Percentiles rank a stretch among this genome's conserved stretches.
phyloP scores from a whole-genome alignment of 1,140 invertebrate genomes.

The Theocolax elegans region DNA sequence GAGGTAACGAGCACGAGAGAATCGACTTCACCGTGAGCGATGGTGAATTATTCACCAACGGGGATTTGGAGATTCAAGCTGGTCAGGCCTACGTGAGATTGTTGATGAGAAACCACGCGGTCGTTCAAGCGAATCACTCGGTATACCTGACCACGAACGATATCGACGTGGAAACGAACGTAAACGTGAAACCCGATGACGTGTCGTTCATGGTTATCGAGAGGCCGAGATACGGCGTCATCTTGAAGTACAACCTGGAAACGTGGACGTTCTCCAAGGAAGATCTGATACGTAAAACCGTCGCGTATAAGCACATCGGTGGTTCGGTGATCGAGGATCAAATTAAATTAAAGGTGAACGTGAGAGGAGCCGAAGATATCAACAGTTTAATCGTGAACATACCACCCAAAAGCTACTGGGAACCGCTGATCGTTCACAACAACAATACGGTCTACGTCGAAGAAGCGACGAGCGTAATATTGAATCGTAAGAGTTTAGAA shows the following conservation, averaged over 20 bases:
- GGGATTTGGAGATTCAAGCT: constrained; percentile 80
- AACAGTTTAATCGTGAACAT: constrained; percentile 77
- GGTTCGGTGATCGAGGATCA: constrained; percentile 54
- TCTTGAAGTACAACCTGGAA: constrained; percentile 60
- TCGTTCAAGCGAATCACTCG: constrained; percentile 82
- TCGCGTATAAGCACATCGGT: constrained; percentile 75
- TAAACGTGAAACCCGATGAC: constrained; percentile 73
- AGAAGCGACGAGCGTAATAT: constrained; percentile 83
- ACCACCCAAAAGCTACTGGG: constrained; percentile 88
- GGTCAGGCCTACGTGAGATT: constrained; percentile 84
- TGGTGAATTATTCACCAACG: constrained; percentile 78
- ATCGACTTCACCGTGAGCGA: constrained; percentile 86
- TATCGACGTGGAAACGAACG: constrained; percentile 81
- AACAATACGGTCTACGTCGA: constrained; percentile 81
- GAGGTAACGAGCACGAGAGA: constrained; percentile 78
- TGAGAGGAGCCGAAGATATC: constrained; percentile 74
- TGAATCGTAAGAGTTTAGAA: constrained; percentile 79
- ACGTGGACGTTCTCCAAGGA: constrained; percentile 74
- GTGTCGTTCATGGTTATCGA: constrained; percentile 69
- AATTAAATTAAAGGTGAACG: constrained; percentile 72
- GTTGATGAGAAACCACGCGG: constrained; percentile 78
- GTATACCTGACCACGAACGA: constrained; percentile 78
- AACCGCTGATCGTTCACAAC: constrained; percentile 77
- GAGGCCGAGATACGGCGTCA: constrained; percentile 70
- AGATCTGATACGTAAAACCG: constrained; percentile 73